Evolutionary conservation across 2,888 invertebrate genomes (phyloP), one percentile per base, ranked within the genome.

Genomic region (Aquatica leii): DNA sequence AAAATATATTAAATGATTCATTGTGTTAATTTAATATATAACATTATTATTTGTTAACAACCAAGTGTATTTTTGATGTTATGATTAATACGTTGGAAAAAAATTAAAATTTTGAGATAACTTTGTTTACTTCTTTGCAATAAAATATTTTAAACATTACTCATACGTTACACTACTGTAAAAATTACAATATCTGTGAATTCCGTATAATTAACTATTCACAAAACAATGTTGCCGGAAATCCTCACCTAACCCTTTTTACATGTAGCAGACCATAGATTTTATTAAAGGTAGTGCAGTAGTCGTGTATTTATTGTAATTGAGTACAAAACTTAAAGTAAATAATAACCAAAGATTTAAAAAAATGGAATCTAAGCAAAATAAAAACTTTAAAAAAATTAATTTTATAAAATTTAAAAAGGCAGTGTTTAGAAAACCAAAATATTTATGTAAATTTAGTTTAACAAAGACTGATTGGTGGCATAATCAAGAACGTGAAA

Each of bases 151-250:
- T 6, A 24, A 24, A 24, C 24, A 24, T 24, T 24, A 24, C 24
- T 24, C 24, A 24, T 6, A 6, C 6, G 24, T 24, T 24, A 6
- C 2, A 24, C 6, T 24, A 24, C 24, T 24, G 24, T 24, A 24
- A 24, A 24, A 24, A 24, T 4, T 14, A n/a, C 43, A 8, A 4
- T 6, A 2, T n/a, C 14, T 40, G 2, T 2, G 12, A 40, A 43
- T 43, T 43, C 6, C 17, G 43, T 43, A 17, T 43, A 62, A 53
- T 17, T 52, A 58, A 20, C 62, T 20, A 58, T 31, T 53, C 62
- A 57, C 57, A 34, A 37, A 37, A 49, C 59, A 52, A 55, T 64
- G 59, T 59, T 64, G 49, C 64, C 64, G 64, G 64, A 64, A 64
- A 59, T 48, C 63, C 64, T 59, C 55, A 55, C 63, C 54, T 51